These are phyloP conservation scores for Mythimna loreyi DNA, from an alignment of 2,888 invertebrate species.

Conservation along the genomic window DNA sequence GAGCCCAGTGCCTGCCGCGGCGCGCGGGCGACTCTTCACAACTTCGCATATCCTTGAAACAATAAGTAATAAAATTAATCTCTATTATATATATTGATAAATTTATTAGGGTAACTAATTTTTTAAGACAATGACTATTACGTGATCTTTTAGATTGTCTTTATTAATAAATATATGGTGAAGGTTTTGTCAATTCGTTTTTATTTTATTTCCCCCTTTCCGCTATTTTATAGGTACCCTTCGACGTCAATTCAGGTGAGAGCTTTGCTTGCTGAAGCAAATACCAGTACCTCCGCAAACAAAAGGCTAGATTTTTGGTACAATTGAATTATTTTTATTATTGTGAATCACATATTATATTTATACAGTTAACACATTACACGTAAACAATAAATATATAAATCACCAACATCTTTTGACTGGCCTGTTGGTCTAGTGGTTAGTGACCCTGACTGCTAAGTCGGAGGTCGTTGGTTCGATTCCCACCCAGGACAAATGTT, in stretches of 20 bases:
- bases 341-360: too few relatives aligned
- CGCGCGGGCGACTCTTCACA: conserved; percentile 86
- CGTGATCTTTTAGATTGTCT: conserved; percentile 91
- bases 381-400: too few relatives aligned
- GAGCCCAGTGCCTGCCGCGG: conserved; percentile 76
- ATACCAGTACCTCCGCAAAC: too few relatives aligned
- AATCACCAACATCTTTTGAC: too few relatives aligned
- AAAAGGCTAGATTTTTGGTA: too few relatives aligned
- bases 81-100: conserved; percentile 89
- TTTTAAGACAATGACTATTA: conserved; percentile 91
- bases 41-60: conserved; percentile 91
- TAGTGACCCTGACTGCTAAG: too few relatives aligned
- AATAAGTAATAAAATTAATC: conserved; percentile 90
- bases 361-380: too few relatives aligned
- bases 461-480: too few relatives aligned
- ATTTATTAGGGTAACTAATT: conserved; percentile 91
- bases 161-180: conserved; percentile 91
- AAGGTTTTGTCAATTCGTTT: conserved; percentile 89
- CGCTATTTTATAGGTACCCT: neutral
- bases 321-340: too few relatives aligned
- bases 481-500: too few relatives aligned
- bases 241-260: neutral
- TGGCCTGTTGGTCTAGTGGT: too few relatives aligned
- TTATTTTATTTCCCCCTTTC: conserved; percentile 73
- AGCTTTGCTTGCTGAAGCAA: too few relatives aligned